Conservation (phyloP, 2,888 invertebrate genomes). For the Aporophyla lueneburgensis region DNA sequence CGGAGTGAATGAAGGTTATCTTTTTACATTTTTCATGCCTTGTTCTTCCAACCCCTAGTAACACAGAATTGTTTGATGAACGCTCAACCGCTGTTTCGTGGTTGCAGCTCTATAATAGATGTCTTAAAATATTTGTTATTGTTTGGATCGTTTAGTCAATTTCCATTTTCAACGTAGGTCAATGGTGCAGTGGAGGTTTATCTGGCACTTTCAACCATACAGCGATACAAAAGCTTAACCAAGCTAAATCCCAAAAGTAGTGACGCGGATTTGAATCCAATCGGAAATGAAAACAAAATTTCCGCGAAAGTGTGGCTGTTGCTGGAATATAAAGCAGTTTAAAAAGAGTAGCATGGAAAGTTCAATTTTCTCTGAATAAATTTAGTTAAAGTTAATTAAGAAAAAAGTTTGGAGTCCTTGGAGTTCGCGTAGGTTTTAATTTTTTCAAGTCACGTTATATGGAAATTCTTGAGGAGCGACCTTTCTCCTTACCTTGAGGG, state of each 20-base stretch:
- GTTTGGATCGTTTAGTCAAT: slow-evolving; percentile 19
- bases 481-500: slow-evolving; percentile 57
- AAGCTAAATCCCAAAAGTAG: slow-evolving; percentile 47
- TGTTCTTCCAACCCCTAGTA: slow-evolving; percentile 12
- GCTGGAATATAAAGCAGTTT: slow-evolving; percentile 47
- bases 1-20: slow-evolving; percentile 45
- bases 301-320: slow-evolving; percentile 28
- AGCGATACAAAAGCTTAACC: slow-evolving; percentile 52
- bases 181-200: slow-evolving; percentile 43
- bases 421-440: slow-evolving; percentile 60
- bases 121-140: slow-evolving; percentile 3
- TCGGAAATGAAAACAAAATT: slow-evolving; percentile 47
- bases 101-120: not conserved
- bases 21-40: slow-evolving; percentile 38
- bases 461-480: slow-evolving; percentile 62
- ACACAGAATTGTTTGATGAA: slow-evolving; percentile 23
- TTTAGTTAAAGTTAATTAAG: slow-evolving; percentile 55
- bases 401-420: slow-evolving; percentile 55
- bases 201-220: slow-evolving; percentile 39
- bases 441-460: slow-evolving; percentile 66
- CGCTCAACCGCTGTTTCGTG: not conserved
- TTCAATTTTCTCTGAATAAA: slow-evolving; percentile 50
- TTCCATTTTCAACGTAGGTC: slow-evolving; percentile 29
- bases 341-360: slow-evolving; percentile 37
- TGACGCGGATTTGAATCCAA: slow-evolving; percentile 43